Evolutionary conservation across 2,797 vertebrate species (phyloP).

Genomic region (Girardinus metallicus): DNA sequence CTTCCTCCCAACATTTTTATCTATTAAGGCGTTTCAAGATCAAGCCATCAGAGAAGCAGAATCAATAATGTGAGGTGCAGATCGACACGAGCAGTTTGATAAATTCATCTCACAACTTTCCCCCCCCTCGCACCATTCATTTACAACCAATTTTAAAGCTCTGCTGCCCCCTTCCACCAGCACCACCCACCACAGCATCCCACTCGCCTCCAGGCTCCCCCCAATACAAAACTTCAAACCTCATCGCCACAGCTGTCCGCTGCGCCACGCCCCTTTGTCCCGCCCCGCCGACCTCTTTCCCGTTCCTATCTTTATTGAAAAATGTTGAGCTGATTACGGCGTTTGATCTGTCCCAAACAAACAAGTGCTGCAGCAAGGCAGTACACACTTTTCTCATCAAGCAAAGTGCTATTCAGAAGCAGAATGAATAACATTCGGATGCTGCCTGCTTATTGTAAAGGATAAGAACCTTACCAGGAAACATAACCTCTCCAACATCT

Average conservation of each 20-base stretch:
- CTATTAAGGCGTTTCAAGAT: slow-evolving; percentile 18
- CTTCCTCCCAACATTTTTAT: not conserved
- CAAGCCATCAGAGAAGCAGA: slow-evolving; percentile 38
- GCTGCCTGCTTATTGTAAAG: slow-evolving; percentile 56
- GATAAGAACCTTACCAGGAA: slow-evolving; percentile 70
- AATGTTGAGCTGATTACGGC: slow-evolving; percentile 72
- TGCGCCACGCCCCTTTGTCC: slow-evolving; percentile 23
- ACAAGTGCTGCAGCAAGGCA: slow-evolving; percentile 60
- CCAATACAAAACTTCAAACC: slow-evolving; percentile 23
- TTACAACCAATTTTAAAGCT: slow-evolving; percentile 47
- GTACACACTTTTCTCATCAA: slow-evolving; percentile 65
- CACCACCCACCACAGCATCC: slow-evolving; percentile 43
- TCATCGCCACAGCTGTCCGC: slow-evolving; percentile 39
- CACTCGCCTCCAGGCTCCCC: slow-evolving; percentile 22
- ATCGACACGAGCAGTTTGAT: slow-evolving; percentile 24
- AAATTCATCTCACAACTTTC: slow-evolving; percentile 4
- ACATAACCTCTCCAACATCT: slow-evolving; percentile 52
- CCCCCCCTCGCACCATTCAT: slow-evolving; percentile 38
- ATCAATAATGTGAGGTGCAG: slow-evolving; percentile 61
- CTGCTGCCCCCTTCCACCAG: slow-evolving; percentile 51
- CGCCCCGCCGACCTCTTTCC: not conserved
- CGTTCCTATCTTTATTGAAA: slow-evolving; percentile 43
- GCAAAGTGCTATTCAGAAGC: slow-evolving; percentile 67
- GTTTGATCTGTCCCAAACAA: slow-evolving; percentile 64
- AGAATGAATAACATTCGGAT: slow-evolving; percentile 61